Evolutionary conservation across 2,797 vertebrate species (phyloP), one percentile per base, ranked within the genome.

Genomic region (Hyperoplus lanceolatus): DNA sequence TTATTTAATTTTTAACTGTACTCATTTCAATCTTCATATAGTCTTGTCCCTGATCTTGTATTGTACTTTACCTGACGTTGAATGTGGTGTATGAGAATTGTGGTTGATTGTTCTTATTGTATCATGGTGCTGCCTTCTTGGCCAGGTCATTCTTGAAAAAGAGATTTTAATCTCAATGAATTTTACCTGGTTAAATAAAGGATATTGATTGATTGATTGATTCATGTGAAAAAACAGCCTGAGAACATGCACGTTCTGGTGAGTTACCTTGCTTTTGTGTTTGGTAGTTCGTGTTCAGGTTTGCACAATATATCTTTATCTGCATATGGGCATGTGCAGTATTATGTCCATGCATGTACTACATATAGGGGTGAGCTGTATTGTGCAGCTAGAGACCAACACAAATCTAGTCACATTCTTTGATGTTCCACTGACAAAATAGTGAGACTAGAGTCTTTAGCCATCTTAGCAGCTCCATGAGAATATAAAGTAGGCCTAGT

Each of bases 391-490:
- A 4, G 13, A 84, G 54, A 67, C 36, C 62, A 80, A 75, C 63
- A 45, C 65, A 81, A 69, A 82, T 87, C 71, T 70, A 38, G 53
- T 70, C 51, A 83, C 62, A 82, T 63, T 60, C 58, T 73, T 77
- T 81, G 49, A 15, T 64, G 61, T 67, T 72, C 14, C 43, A 61
- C 39, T 51, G 38, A 81, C n/a, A 70, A 50, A 64, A 70, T 4
- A 71, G 39, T 13, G 56, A 66, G 43, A 36, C 3, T 2, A 12
- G 15, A 49, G 39, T 50, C 11, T 21, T 29, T 29, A 45, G 4
- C 21, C 45, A 41, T n/a, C 15, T 18, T 1, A 15, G 38, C 46
- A 57, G 36, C 57, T 53, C 16, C 43, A 9, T n/a, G 29, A 41
- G 36, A 5, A 29, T 48, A 29, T 48, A 4, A 36, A 2, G 29